A percentile compares a stretch with the other conserved stretches of the same genome.
Evolutionary conservation across 35 echinoderm and acorn worm genomes (phyloP).

Genomic region (Patiria miniata): DNA sequence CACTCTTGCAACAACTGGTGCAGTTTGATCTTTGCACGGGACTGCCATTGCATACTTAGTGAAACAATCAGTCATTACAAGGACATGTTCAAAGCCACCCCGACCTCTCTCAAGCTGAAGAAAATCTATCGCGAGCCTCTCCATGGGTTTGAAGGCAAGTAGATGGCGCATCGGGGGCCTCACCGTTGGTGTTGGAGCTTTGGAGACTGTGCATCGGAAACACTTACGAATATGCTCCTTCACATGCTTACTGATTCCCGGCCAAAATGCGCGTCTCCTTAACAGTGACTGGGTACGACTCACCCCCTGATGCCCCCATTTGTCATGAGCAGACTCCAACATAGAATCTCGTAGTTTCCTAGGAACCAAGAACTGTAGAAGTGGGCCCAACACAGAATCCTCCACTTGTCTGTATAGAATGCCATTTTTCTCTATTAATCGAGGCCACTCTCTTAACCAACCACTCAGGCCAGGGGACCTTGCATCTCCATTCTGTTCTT

Average conservation of each 20-base stretch:
- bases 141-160: background rate
- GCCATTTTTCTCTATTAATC: background rate
- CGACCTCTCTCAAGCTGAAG: slow-evolving; percentile 41
- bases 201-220: slow-evolving; percentile 36
- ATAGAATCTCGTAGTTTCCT: background rate
- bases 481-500: background rate
- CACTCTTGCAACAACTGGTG: slow-evolving; percentile 36
- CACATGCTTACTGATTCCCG: background rate
- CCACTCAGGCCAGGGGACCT: background rate
- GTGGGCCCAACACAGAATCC: background rate
- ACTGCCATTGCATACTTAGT: slow-evolving; percentile 61
- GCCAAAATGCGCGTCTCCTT: slow-evolving; percentile 45
- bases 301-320: slow-evolving; percentile 67
- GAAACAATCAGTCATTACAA: slow-evolving; percentile 64
- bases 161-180: slow-evolving; percentile 34
- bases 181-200: slow-evolving; percentile 48
- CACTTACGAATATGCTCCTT: slow-evolving; percentile 32
- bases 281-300: slow-evolving; percentile 25
- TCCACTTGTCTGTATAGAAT: background rate
- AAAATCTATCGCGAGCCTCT: slow-evolving; percentile 32
- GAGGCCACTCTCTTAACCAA: background rate
- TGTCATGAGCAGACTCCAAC: slow-evolving; percentile 47
- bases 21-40: slow-evolving; percentile 55
- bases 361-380: slow-evolving; percentile 61
- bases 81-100: slow-evolving; percentile 52